Evolutionary conservation across 2,888 invertebrate genomes (phyloP).

Genomic region (Prosopocoilus inquinatus): DNA sequence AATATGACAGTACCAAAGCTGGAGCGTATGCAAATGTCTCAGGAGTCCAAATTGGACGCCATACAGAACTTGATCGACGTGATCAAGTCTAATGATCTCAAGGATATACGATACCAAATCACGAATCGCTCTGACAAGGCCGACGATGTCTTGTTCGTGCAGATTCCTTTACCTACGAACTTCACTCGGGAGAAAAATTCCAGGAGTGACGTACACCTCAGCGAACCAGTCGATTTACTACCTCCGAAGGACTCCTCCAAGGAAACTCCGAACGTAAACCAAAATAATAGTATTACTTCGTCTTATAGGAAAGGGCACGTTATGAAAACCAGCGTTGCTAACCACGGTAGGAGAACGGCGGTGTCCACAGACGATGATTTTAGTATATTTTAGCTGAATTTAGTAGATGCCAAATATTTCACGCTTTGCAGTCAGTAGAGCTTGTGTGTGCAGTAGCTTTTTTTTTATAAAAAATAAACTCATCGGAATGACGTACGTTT

Average conservation of each 20-base stretch:
- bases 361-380: too few species aligned
- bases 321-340: constrained; percentile 39
- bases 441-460: too few species aligned
- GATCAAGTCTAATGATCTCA: constrained; percentile 45
- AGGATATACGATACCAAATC: constrained; percentile 45
- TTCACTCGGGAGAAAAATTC: constrained; percentile 25
- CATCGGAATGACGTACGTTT: too few species aligned
- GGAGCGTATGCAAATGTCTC: constrained; percentile 26
- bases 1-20: constrained; percentile 49
- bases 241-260: background rate
- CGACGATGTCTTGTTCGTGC: constrained; percentile 44
- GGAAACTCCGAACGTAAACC: background rate
- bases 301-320: constrained; percentile 40
- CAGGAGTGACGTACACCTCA: background rate
- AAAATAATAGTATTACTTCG: constrained; percentile 16
- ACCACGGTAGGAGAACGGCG: constrained; percentile 8
- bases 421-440: too few species aligned
- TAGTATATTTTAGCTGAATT: too few species aligned
- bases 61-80: constrained; percentile 47
- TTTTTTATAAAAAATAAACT: too few species aligned
- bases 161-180: constrained; percentile 46
- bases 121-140: constrained; percentile 41
- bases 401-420: too few species aligned
- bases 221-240: constrained; percentile 17
- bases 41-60: constrained; percentile 36